Conservation (phyloP, 1,140 invertebrate species). For the Danaus melanippus region DNA sequence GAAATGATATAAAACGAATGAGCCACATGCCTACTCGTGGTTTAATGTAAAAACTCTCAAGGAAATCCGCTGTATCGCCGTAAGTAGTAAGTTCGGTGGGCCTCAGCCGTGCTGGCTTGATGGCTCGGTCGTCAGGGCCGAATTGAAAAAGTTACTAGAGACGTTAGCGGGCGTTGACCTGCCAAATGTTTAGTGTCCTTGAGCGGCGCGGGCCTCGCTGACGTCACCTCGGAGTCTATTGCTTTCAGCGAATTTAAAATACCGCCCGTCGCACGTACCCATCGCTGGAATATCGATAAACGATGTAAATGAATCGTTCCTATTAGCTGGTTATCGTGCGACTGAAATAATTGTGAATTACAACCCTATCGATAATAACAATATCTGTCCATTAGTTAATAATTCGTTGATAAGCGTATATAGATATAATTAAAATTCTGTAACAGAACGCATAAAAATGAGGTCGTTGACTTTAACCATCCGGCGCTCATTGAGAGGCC, state of each 20-base stretch:
- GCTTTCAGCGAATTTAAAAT: conserved; percentile 42
- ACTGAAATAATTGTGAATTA: conserved; percentile 2
- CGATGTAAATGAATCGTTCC: too few species aligned
- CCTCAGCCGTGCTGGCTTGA: conserved; percentile 33
- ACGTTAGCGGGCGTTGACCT: conserved; percentile 60
- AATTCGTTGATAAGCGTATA: conserved; percentile 33
- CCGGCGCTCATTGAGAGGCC: conserved; percentile 34
- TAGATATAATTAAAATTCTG: conserved; percentile 44
- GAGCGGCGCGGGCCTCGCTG: conserved; percentile 45
- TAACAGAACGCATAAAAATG: conserved; percentile 36
- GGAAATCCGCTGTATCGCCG: conserved; percentile 14
- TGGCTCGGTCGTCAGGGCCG: conserved; percentile 49
- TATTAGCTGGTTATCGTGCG: background rate
- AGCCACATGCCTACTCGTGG: background rate
- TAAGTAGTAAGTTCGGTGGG: conserved; percentile 26
- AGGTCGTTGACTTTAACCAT: conserved; percentile 35
- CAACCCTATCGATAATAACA: conserved; percentile 3
- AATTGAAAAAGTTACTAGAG: conserved; percentile 55
- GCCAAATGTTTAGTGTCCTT: conserved; percentile 68
- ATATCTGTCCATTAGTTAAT: conserved; percentile 17
- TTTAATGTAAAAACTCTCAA: conserved; percentile 12
- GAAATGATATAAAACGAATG: conserved; percentile 1
- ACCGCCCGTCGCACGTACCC: background rate
- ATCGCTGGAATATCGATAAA: too few species aligned
- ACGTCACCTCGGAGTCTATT: conserved; percentile 61